A percentile compares a stretch with the other conserved stretches of the same genome.
These are phyloP conservation scores for Enteromius unitaeniatus DNA, from an alignment of 2,797 vertebrate species.

Conservation along the genomic window DNA sequence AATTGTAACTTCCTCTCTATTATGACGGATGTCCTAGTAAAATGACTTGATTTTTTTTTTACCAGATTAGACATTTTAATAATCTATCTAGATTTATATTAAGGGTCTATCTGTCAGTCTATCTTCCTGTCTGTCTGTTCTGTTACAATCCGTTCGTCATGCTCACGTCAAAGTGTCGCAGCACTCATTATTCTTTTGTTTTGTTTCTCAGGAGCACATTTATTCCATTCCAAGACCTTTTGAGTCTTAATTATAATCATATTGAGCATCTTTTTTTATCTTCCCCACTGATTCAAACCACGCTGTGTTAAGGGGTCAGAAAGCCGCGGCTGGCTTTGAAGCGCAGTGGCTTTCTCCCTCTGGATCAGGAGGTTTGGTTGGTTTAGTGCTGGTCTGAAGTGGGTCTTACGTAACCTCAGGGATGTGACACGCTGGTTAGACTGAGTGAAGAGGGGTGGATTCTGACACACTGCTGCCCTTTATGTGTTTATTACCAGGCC, in stretches of 20 bases:
- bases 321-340: not conserved
- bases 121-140: too few species aligned
- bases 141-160: not conserved
- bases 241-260: slow-evolving; percentile 12
- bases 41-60: too few species aligned
- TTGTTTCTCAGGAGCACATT: not conserved
- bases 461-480: slow-evolving; percentile 68
- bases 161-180: not conserved
- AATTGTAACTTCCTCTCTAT: not conserved
- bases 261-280: not conserved
- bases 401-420: slow-evolving; percentile 72
- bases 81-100: too few species aligned
- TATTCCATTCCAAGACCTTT: slow-evolving; percentile 23
- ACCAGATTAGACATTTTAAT: too few species aligned
- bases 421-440: slow-evolving; percentile 69
- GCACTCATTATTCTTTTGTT: not conserved
- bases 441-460: slow-evolving; percentile 63
- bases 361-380: slow-evolving; percentile 21
- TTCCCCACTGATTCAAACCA: not conserved
- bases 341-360: slow-evolving; percentile 12
- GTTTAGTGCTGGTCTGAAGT: slow-evolving; percentile 63
- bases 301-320: slow-evolving; percentile 39
- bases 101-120: too few species aligned
- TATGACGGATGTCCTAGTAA: not conserved
- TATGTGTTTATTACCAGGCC: slow-evolving; percentile 64